Evolutionary conservation across 2,797 vertebrate genomes (phyloP).

Genomic region (Lagocephalus sceleratus): DNA sequence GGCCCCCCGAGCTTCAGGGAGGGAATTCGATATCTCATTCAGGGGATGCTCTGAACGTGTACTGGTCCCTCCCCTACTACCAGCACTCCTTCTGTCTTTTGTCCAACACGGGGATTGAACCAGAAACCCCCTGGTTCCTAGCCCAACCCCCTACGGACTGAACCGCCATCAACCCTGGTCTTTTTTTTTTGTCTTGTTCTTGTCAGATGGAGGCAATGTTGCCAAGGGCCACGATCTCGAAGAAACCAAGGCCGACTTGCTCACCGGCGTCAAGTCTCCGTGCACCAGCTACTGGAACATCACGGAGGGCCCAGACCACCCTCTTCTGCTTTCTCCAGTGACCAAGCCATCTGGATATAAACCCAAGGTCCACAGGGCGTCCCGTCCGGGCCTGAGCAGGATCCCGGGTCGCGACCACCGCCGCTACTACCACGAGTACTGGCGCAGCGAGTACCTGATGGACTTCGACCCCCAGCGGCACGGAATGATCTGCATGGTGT

Average conservation of each 20-base stretch:
- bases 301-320: conserved; percentile 69
- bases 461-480: conserved; percentile 88
- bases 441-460: conserved; percentile 94
- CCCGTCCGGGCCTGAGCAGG: conserved; percentile 82
- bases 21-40: too few relatives aligned
- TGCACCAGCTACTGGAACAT: conserved; percentile 78
- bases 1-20: too few relatives aligned
- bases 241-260: conserved; percentile 34
- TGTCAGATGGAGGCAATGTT: conserved; percentile 59
- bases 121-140: too few relatives aligned
- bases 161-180: too few relatives aligned
- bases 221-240: conserved; percentile 68
- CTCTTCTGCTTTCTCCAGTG: conserved; percentile 69
- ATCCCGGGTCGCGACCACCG: conserved; percentile 89
- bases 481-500: conserved; percentile 96
- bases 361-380: conserved; percentile 76
- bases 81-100: too few relatives aligned
- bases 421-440: conserved; percentile 93
- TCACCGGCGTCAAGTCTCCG: conserved; percentile 54
- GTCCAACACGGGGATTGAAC: too few relatives aligned
- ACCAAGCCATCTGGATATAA: conserved; percentile 63
- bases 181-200: conserved; percentile 22
- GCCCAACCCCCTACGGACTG: too few relatives aligned
- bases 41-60: too few relatives aligned
- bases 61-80: too few relatives aligned